Evolutionary conservation across 2,888 invertebrate species (phyloP).

Genomic region (Linnaemya vulpina): DNA sequence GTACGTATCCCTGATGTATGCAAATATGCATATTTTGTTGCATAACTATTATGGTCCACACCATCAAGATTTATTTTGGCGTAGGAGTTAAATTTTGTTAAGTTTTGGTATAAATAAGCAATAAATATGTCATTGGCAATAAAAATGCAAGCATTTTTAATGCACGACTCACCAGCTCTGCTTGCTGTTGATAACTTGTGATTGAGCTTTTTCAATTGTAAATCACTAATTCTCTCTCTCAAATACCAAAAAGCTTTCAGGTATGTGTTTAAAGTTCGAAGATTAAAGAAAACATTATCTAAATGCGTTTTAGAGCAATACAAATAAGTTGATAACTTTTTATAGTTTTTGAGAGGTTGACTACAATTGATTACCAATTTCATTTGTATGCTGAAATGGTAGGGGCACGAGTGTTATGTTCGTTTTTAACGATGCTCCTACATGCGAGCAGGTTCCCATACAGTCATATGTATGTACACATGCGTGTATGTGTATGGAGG

Average conservation of each 20-base stretch:
- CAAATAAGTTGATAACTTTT: constrained; percentile 11
- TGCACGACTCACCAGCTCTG: neutral
- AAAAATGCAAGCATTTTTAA: neutral
- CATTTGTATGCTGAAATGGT: constrained; percentile 1
- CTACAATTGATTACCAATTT: neutral
- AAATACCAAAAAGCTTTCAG: neutral
- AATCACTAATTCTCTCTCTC: constrained; percentile 10
- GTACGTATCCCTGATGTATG: too few species aligned
- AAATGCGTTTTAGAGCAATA: constrained; percentile 49
- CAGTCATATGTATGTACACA: neutral
- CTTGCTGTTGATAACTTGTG: neutral
- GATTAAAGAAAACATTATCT: constrained; percentile 53
- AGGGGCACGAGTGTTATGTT: neutral
- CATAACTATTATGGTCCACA: too few species aligned
- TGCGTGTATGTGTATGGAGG: neutral
- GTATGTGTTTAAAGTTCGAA: neutral
- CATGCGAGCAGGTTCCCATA: neutral
- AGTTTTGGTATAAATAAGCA: too few species aligned
- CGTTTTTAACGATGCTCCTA: neutral
- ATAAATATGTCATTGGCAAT: too few species aligned
- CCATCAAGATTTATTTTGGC: too few species aligned
- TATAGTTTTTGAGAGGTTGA: constrained; percentile 1
- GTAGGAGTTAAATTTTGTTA: too few species aligned
- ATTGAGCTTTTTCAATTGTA: neutral
- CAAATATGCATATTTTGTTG: too few species aligned